Conservation (phyloP, 2,797 vertebrate species). For the Xiphophorus birchmanni region DNA sequence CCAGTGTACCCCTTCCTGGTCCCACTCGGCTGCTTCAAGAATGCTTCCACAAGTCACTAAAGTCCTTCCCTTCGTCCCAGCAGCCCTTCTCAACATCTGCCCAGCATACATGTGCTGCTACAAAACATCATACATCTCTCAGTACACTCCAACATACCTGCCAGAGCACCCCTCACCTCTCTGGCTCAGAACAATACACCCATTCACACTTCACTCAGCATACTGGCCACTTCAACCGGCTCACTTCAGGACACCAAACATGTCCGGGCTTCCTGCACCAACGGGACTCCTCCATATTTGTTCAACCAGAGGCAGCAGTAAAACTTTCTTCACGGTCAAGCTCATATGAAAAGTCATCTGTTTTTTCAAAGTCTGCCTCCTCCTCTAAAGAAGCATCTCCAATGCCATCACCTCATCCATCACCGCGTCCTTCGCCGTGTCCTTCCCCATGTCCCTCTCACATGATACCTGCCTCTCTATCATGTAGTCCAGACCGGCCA, state of each 20-base stretch:
- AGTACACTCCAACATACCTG: slow-evolving; percentile 54
- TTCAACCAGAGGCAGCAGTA: slow-evolving; percentile 67
- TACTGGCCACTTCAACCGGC: slow-evolving; percentile 16
- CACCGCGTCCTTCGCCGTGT: slow-evolving; percentile 65
- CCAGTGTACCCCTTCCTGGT: slow-evolving; percentile 78
- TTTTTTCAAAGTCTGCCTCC: slow-evolving; percentile 68
- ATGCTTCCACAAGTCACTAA: slow-evolving; percentile 60
- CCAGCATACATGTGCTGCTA: slow-evolving; percentile 15
- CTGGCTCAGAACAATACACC: slow-evolving; percentile 39
- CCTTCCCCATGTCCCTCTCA: slow-evolving; percentile 76
- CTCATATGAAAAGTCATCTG: slow-evolving; percentile 85
- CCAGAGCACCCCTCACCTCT: slow-evolving; percentile 44
- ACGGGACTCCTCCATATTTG: slow-evolving; percentile 35
- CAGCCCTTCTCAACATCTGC: slow-evolving; percentile 16
- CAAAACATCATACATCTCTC: slow-evolving; percentile 50
- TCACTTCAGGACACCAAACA: slow-evolving; percentile 59
- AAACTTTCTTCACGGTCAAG: slow-evolving; percentile 83
- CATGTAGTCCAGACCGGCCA: slow-evolving; percentile 61
- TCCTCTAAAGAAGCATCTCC: slow-evolving; percentile 64
- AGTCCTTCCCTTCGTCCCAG: slow-evolving; percentile 38
- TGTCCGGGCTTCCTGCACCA: slow-evolving; percentile 58
- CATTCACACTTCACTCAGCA: slow-evolving; percentile 28
- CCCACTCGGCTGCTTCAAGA: slow-evolving; percentile 72
- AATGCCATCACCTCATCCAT: slow-evolving; percentile 57
- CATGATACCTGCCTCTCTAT: slow-evolving; percentile 57